A percentile compares a stretch with the other conserved stretches of the same genome.
Conservation (phyloP, 2,797 vertebrate species). For the Phrynocephalus forsythii region DNA sequence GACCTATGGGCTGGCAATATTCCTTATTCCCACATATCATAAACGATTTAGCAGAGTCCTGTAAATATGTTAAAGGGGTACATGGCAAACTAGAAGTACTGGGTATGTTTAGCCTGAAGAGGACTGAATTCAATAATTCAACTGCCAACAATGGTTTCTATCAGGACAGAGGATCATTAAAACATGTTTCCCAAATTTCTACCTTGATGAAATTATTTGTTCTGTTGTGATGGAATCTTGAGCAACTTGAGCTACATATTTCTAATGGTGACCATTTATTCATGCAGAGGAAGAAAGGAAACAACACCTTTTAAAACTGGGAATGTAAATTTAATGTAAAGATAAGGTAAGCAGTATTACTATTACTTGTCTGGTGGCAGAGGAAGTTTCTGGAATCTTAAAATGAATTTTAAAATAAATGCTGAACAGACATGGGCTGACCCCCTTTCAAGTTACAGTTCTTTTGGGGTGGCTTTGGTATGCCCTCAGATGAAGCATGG, state of each 20-base stretch:
- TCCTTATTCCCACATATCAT: background rate
- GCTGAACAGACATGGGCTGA: background rate
- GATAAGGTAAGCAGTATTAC: background rate
- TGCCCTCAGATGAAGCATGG: no score
- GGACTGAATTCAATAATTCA: background rate
- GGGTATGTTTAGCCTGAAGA: background rate
- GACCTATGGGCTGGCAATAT: background rate
- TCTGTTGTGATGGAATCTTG: no score
- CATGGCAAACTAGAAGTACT: background rate
- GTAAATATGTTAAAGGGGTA: background rate
- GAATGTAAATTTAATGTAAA: background rate
- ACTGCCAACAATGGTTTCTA: background rate
- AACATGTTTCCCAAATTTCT: no score
- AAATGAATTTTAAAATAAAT: background rate
- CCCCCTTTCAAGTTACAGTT: no score
- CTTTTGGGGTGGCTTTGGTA: no score
- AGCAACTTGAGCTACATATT: background rate
- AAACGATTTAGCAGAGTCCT: background rate
- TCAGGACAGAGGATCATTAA: background rate
- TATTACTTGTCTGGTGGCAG: background rate
- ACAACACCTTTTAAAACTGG: background rate
- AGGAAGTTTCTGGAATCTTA: background rate
- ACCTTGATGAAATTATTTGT: no score
- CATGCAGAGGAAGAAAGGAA: background rate
- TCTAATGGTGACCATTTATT: background rate